Base-by-base conservation (phyloP, 2,888 invertebrate species). In the Scaptodrosophila latifasciaeformis region DNA sequence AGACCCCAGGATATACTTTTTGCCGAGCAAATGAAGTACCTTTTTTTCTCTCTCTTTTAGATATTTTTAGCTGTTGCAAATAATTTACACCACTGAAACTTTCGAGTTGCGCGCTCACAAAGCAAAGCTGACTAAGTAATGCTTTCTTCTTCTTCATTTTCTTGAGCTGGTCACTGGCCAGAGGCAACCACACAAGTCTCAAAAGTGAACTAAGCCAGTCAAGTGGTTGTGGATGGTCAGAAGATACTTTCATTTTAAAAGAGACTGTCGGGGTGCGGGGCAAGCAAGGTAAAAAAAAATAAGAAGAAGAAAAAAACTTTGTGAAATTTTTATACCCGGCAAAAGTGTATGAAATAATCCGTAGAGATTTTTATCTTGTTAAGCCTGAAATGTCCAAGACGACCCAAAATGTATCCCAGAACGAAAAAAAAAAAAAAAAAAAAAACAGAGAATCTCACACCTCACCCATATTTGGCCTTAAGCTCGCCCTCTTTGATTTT, bases 301-400 rank as follows among this genome's bases (percentile, higher is more conserved):
- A 64, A 62, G 79, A 79, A 68, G 63, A 66, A 43, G 24, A 24
- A 7, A 24, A 24, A 24, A 35, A 7, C 2, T 7, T 7, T 2
- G 7, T 15, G 7, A 35, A 35, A 35, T n/a, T 67, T 65, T 75
- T 59, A 58, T 51, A 61, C 66, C 50, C 59, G 53, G 59, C 55
- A 67, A 72, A 72, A 71, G 70, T 69, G 70, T 72, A 70, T 63
- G 48, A 72, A 69, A 79, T 79, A 79, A 79, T 79, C 80, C 80
- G 67, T 65, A 53, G 80, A 75, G 74, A 75, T 75, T 75, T 75
- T 71, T 79, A 79, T 75, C 80, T 69, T 67, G 67, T 79, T 79
- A 79, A 79, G 69, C 79, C 66, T 71, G 69, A 59, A 68, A 66
- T 71, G 77, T 75, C 65, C 66, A 19, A 55, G 59, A 56, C 31